These are phyloP conservation scores for Anthonomus grandis DNA, from an alignment of 1,140 invertebrate genomes.

Conservation along the genomic window DNA sequence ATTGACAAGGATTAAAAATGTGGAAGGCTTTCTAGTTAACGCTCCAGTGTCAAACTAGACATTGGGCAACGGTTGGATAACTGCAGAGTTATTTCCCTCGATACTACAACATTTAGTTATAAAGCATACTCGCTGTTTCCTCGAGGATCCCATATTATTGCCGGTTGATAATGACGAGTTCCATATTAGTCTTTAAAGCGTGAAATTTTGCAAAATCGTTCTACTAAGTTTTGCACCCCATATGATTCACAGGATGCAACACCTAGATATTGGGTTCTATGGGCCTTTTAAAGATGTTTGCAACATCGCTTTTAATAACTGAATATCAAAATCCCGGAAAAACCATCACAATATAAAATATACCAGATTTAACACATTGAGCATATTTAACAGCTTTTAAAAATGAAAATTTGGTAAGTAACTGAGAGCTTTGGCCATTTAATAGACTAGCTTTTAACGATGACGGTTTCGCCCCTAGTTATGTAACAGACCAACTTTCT, in stretches of 20 bases:
- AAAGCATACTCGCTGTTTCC: slow-evolving; percentile 14
- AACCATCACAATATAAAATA: slow-evolving; percentile 41
- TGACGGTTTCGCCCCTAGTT: slow-evolving; percentile 24
- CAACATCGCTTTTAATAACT: no score
- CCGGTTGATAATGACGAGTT: slow-evolving; percentile 47
- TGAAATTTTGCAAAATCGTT: slow-evolving; percentile 41
- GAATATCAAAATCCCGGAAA: no score
- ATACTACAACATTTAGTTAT: slow-evolving; percentile 43
- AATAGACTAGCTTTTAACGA: no score
- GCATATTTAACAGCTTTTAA: no score
- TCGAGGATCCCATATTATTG: slow-evolving; percentile 11
- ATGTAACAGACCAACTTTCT: slow-evolving; percentile 12
- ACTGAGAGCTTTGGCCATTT: no score
- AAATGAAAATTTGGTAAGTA: no score
- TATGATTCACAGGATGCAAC: slow-evolving; percentile 45
- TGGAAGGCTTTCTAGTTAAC: not conserved
- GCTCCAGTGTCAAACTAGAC: slow-evolving; percentile 11
- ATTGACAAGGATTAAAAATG: slow-evolving; percentile 20
- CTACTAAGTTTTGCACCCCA: slow-evolving; percentile 46
- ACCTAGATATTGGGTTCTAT: slow-evolving; percentile 43
- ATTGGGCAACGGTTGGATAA: slow-evolving; percentile 43
- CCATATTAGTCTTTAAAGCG: slow-evolving; percentile 39
- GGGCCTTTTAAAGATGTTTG: slow-evolving; percentile 45
- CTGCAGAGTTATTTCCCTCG: slow-evolving; percentile 39
- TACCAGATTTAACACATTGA: no score